A percentile compares a stretch with the other conserved stretches of the same genome.
Evolutionary conservation across 2,113 vertebrate genomes (phyloP).

Genomic region (Corythoichthys haematopterus): DNA sequence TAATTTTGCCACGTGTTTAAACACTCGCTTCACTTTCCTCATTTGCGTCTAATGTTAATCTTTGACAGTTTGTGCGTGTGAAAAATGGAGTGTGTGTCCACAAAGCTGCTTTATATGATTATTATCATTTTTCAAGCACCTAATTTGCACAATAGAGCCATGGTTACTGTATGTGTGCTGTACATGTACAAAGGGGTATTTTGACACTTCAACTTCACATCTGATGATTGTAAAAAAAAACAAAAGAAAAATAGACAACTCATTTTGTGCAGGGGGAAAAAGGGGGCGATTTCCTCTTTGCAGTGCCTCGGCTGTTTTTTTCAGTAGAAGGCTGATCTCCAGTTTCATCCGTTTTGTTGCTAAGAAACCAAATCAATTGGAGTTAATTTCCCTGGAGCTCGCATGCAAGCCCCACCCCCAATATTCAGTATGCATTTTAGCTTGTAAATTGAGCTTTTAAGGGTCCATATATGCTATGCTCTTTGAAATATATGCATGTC

Average conservation of each 20-base stretch:
- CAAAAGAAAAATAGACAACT: not conserved
- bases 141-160: constrained; percentile 62
- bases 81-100: not conserved
- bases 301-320: constrained; percentile 62
- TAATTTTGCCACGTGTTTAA: constrained; percentile 44
- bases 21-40: not conserved
- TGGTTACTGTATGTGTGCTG: constrained; percentile 25
- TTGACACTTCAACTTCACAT: constrained; percentile 10
- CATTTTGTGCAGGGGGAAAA: constrained; percentile 7
- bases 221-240: constrained; percentile 42
- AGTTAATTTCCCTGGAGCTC: constrained; percentile 58
- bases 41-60: not conserved
- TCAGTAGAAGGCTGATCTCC: constrained; percentile 53
- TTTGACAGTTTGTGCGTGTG: not conserved
- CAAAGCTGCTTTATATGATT: constrained; percentile 3
- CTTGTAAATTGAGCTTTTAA: constrained; percentile 54
- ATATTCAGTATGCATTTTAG: constrained; percentile 31
- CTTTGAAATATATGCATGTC: constrained; percentile 61
- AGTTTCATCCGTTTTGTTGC: constrained; percentile 63
- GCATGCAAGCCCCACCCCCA: constrained; percentile 43
- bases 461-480: constrained; percentile 30
- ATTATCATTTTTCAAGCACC: constrained; percentile 34
- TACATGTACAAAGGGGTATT: constrained; percentile 37
- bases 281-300: constrained; percentile 44
- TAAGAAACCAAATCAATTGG: constrained; percentile 61